A percentile compares a stretch with the other conserved stretches of the same genome.
Conservation (phyloP, 1,140 invertebrate genomes). For the Hycleus cichorii region DNA sequence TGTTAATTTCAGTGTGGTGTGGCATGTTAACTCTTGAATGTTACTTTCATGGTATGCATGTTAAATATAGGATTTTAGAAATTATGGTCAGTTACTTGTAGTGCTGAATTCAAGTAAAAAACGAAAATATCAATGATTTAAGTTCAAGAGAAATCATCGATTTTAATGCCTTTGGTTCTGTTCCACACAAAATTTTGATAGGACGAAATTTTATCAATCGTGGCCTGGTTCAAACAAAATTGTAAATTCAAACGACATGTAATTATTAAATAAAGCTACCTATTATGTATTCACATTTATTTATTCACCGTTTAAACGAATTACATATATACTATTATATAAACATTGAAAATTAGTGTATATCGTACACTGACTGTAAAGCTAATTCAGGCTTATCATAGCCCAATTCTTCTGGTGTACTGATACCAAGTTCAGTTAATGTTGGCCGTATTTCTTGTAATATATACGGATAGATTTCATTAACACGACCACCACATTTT, state of each 20-base stretch:
- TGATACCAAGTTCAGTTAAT: conserved; percentile 86
- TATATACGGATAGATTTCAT: conserved; percentile 86
- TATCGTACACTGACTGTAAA: conserved; percentile 65
- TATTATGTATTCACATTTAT: neutral
- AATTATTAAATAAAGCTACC: conserved; percentile 10
- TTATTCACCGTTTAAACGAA: neutral
- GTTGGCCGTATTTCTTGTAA: conserved; percentile 90
- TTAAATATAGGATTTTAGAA: conserved; percentile 10
- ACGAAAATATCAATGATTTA: too few species aligned
- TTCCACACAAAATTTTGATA: neutral
- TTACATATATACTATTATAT: neutral
- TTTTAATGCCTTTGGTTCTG: conserved; percentile 9
- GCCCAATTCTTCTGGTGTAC: conserved; percentile 90
- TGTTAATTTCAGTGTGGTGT: conserved; percentile 14
- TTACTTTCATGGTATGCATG: conserved; percentile 15
- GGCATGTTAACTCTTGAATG: conserved; percentile 14
- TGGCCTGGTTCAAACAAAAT: conserved; percentile 8
- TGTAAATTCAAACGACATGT: conserved; percentile 6
- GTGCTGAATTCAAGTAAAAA: neutral
- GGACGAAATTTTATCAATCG: conserved; percentile 13
- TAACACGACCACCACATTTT: conserved; percentile 75
- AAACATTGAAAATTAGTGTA: conserved; percentile 25
- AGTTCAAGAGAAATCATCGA: too few species aligned
- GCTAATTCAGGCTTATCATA: conserved; percentile 96
- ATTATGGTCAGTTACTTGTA: conserved; percentile 12